Evolutionary conservation across 1,140 invertebrate species (phyloP).

Genomic region (Drosophila obscura): DNA sequence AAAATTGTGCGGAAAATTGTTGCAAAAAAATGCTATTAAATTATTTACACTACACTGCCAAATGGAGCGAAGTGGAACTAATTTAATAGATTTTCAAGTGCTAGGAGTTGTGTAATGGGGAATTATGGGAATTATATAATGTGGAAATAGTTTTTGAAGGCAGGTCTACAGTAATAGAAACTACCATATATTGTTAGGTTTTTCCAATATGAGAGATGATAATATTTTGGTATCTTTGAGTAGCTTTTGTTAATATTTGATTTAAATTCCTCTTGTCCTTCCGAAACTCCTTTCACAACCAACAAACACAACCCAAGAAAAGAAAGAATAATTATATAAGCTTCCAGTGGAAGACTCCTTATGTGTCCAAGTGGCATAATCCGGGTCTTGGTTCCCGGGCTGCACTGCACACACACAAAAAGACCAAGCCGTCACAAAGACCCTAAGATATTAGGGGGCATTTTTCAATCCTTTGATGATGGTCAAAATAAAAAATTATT

Average conservation of each 20-base stretch:
- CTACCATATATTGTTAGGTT: no score
- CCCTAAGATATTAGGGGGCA: constrained; percentile 79
- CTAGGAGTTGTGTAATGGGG: constrained; percentile 11
- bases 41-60: constrained; percentile 32
- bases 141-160: no score
- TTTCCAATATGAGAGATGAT: no score
- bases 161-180: no score
- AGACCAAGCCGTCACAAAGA: constrained; percentile 70
- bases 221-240: no score
- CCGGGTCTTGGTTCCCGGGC: not conserved
- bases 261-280: no score
- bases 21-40: constrained; percentile 24
- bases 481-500: constrained; percentile 82
- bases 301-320: constrained; percentile 7
- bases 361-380: not conserved
- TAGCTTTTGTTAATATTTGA: no score
- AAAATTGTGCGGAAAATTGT: constrained; percentile 54
- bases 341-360: constrained; percentile 6
- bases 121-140: not conserved
- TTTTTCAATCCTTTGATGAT: constrained; percentile 82
- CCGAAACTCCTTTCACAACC: constrained; percentile 2
- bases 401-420: constrained; percentile 33
- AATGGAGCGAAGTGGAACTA: constrained; percentile 21
- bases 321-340: constrained; percentile 50
- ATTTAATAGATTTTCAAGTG: constrained; percentile 24